phyloP scores from a whole-genome alignment of 2,113 vertebrate species.

The Pelecanoides urinatrix region DNA sequence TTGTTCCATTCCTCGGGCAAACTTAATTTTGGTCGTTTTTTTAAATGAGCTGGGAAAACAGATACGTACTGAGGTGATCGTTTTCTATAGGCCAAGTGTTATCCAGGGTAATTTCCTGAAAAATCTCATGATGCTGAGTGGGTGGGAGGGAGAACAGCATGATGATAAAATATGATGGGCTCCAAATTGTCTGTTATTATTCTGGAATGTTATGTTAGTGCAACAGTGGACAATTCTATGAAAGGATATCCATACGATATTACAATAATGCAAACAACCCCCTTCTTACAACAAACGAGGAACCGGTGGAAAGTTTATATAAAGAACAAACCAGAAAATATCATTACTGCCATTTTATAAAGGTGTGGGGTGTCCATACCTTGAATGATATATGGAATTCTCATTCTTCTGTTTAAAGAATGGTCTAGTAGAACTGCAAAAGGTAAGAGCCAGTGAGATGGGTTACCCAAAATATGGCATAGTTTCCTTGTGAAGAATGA shows the following conservation, averaged over 20 bases:
- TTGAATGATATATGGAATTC: not conserved
- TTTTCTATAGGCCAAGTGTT: not conserved
- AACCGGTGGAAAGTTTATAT: not conserved
- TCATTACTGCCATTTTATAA: not conserved
- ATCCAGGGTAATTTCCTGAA: not conserved
- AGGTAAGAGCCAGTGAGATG: not conserved
- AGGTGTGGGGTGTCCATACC: not conserved
- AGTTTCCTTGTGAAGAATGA: not conserved
- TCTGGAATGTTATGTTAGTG: not conserved
- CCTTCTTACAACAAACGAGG: not conserved
- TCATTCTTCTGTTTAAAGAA: not conserved
- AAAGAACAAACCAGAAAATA: not conserved
- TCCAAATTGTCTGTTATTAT: not conserved
- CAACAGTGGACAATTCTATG: not conserved
- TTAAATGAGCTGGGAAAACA: not conserved
- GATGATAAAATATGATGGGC: not conserved
- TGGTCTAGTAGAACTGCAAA: not conserved
- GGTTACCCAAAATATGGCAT: not conserved
- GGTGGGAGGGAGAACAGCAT: not conserved
- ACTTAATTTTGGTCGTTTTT: not conserved
- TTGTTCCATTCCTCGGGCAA: not conserved
- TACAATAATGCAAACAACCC: not conserved
- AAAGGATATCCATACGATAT: not conserved
- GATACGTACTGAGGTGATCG: rapidly evolving
- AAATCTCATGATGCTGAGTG: not conserved